Percentiles rank a stretch among this genome's conserved stretches.
These are phyloP conservation scores for Bombus waltoni DNA, from an alignment of 1,140 invertebrate species.

Conservation along the genomic window DNA sequence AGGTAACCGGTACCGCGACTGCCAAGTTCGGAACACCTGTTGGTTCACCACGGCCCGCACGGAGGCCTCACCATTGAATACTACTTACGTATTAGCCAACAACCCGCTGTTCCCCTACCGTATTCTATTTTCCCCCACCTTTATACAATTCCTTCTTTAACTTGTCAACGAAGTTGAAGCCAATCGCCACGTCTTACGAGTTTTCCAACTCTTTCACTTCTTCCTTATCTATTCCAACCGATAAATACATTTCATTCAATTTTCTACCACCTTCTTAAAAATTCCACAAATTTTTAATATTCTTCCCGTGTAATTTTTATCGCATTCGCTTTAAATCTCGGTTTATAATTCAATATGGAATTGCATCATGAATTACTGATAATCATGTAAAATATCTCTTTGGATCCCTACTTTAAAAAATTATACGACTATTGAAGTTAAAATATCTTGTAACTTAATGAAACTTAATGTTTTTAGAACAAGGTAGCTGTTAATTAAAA, in stretches of 20 bases:
- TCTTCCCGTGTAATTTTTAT: no score
- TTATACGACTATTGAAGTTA: not conserved
- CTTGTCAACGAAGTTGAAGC: slow-evolving; percentile 40
- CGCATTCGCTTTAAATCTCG: no score
- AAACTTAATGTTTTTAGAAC: not conserved
- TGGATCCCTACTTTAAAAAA: not conserved
- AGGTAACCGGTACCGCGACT: slow-evolving; percentile 47
- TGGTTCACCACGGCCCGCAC: slow-evolving; percentile 68
- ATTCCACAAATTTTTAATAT: not conserved
- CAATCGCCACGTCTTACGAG: slow-evolving; percentile 12
- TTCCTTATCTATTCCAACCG: not conserved
- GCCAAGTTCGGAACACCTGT: slow-evolving; percentile 65
- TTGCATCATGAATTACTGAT: not conserved
- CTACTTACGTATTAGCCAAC: slow-evolving; percentile 62
- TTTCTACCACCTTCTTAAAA: not conserved
- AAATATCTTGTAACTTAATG: not conserved
- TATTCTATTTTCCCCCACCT: slow-evolving; percentile 30
- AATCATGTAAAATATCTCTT: not conserved
- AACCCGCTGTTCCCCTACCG: slow-evolving; percentile 68
- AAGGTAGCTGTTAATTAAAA: not conserved
- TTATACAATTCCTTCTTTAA: slow-evolving; percentile 38
- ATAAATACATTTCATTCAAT: not conserved
- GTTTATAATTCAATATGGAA: not conserved
- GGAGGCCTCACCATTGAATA: slow-evolving; percentile 70
- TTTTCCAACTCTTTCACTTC: not conserved